These are phyloP conservation scores for Folsomia manolachei DNA, from an alignment of 2,888 invertebrate genomes.

Conservation along the genomic window DNA sequence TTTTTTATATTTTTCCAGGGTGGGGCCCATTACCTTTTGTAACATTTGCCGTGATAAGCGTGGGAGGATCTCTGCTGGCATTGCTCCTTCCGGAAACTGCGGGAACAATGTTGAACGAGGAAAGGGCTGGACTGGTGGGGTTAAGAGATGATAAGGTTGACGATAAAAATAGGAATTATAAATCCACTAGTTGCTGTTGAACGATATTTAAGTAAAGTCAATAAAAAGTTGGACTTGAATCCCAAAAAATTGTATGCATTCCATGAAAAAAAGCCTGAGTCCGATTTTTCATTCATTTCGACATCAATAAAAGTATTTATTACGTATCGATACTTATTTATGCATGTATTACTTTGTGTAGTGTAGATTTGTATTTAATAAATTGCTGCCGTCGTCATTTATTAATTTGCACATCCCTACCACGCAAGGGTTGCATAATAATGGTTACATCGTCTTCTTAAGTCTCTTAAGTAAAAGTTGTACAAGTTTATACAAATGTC, in stretches of 20 bases:
- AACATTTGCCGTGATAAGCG: constrained; percentile 39
- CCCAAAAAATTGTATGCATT: no score
- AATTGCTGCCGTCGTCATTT: background rate
- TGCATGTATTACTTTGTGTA: background rate
- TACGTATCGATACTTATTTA: background rate
- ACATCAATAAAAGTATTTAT: background rate
- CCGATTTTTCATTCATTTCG: background rate
- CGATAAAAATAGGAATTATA: background rate
- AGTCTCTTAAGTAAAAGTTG: background rate
- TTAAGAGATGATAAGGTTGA: background rate
- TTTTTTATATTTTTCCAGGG: no score
- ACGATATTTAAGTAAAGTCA: no score
- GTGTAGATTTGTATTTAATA: background rate
- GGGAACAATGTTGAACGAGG: constrained; percentile 32
- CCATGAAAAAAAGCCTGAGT: background rate
- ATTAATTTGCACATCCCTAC: background rate
- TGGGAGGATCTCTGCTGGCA: constrained; percentile 35
- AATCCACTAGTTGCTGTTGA: background rate
- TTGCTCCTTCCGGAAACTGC: constrained; percentile 42
- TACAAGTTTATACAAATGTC: background rate
- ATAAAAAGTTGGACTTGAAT: no score
- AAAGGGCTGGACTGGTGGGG: background rate
- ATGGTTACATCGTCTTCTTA: background rate
- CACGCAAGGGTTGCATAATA: background rate
- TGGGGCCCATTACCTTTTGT: constrained; percentile 43